Evolutionary conservation across 2,888 invertebrate species (phyloP).

Genomic region (Eilema griseolum): DNA sequence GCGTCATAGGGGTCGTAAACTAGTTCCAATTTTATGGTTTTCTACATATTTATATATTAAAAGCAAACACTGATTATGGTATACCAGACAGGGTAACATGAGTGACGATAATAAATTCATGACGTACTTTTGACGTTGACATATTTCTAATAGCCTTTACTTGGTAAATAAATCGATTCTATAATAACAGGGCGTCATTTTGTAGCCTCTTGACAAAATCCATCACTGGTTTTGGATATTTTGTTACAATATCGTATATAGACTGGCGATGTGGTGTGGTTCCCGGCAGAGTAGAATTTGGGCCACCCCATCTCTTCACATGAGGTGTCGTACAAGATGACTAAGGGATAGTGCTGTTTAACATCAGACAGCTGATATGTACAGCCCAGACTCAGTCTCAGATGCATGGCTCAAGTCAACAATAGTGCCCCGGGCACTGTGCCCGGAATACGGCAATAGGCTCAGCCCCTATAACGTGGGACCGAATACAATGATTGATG

Average conservation of each 20-base stretch:
- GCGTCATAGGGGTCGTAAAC: background rate
- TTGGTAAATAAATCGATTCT: slow-evolving; percentile 13
- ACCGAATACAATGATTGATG: too few species aligned
- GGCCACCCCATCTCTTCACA: too few species aligned
- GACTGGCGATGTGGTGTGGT: background rate
- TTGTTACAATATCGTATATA: background rate
- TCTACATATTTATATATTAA: background rate
- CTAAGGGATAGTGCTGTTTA: too few species aligned
- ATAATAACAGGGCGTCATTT: background rate
- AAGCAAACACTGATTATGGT: background rate
- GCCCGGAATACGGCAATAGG: too few species aligned
- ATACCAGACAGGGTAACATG: background rate
- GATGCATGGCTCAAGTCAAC: too few species aligned
- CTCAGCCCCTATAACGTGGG: too few species aligned
- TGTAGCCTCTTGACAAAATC: background rate
- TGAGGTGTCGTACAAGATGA: too few species aligned
- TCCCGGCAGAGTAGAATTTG: too few species aligned
- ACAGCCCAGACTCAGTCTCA: too few species aligned
- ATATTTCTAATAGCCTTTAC: slow-evolving; percentile 11
- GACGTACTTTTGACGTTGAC: slow-evolving; percentile 4
- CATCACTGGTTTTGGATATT: slow-evolving; percentile 2
- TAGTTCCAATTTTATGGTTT: background rate
- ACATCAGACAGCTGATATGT: too few species aligned
- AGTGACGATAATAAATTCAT: slow-evolving; percentile 8
- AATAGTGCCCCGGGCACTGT: too few species aligned